phyloP scores from a whole-genome alignment of 2,113 vertebrate species.

The Oryzias javanicus region DNA sequence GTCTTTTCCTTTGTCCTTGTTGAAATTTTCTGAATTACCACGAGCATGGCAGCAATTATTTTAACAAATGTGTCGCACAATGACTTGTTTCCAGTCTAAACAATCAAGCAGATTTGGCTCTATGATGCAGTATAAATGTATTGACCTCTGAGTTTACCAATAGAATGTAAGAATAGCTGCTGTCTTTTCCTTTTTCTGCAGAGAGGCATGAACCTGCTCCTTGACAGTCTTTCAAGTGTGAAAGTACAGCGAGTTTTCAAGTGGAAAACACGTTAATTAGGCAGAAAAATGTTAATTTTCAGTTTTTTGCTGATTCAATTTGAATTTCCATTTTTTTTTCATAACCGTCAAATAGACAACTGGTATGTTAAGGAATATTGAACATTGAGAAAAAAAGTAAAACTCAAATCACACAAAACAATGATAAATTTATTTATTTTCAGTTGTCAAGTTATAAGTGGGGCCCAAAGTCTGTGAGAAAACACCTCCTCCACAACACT shows the following conservation, averaged over 20 bases:
- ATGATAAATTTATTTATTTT: constrained; percentile 16
- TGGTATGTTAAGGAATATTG: not conserved
- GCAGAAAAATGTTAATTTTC: constrained; percentile 32
- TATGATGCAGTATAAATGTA: constrained; percentile 19
- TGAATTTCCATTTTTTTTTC: not conserved
- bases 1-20: not conserved
- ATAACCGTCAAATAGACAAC: constrained; percentile 11
- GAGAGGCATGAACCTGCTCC: constrained; percentile 25
- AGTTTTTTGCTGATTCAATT: not conserved
- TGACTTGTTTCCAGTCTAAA: constrained; percentile 1
- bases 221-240: constrained; percentile 41
- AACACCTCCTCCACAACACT: constrained; percentile 32
- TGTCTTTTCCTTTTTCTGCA: constrained; percentile 13
- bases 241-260: constrained; percentile 42
- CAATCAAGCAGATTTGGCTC: constrained; percentile 45
- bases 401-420: constrained; percentile 1
- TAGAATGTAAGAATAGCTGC: constrained; percentile 24
- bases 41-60: constrained; percentile 9
- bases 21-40: not conserved
- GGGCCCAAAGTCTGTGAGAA: constrained; percentile 35
- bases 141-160: constrained; percentile 36
- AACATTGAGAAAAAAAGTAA: constrained; percentile 4
- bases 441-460: constrained; percentile 1
- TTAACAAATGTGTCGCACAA: constrained; percentile 20
- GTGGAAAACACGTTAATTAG: constrained; percentile 47